Percentiles rank a stretch among this genome's conserved stretches.
These are phyloP conservation scores for Scophthalmus maximus DNA, from an alignment of 2,113 vertebrate genomes.

Conservation along the genomic window DNA sequence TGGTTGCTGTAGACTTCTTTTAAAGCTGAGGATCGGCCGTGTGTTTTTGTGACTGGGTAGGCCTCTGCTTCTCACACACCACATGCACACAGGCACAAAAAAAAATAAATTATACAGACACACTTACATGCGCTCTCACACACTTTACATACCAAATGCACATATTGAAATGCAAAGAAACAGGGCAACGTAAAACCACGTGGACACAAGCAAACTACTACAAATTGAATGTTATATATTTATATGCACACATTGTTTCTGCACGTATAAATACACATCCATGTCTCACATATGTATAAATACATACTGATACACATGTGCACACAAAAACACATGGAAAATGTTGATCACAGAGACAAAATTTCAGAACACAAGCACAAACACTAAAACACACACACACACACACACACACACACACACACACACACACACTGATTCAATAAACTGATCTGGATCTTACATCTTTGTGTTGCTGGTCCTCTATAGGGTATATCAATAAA, in stretches of 20 bases:
- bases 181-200: not conserved
- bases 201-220: not conserved
- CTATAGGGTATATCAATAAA: conserved; percentile 32
- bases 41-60: conserved; percentile 9
- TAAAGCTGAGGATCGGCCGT: conserved; percentile 2
- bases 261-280: not conserved
- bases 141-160: not conserved
- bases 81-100: not conserved
- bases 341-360: not conserved
- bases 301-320: not conserved
- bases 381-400: not conserved
- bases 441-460: not conserved
- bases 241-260: not conserved
- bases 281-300: not conserved
- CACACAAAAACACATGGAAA: not conserved
- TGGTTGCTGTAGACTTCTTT: conserved; percentile 52
- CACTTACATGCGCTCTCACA: conserved; percentile 3
- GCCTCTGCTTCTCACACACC: conserved; percentile 16
- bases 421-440: not conserved
- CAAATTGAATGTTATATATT: not conserved
- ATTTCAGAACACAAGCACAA: not conserved
- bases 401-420: not conserved
- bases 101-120: conserved; percentile 13
- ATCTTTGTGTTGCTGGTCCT: conserved; percentile 28
- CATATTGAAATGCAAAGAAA: not conserved